Evolutionary conservation across 2,113 vertebrate genomes (phyloP), one percentile per base, ranked within the genome.

Genomic region (Perognathus longimembris): DNA sequence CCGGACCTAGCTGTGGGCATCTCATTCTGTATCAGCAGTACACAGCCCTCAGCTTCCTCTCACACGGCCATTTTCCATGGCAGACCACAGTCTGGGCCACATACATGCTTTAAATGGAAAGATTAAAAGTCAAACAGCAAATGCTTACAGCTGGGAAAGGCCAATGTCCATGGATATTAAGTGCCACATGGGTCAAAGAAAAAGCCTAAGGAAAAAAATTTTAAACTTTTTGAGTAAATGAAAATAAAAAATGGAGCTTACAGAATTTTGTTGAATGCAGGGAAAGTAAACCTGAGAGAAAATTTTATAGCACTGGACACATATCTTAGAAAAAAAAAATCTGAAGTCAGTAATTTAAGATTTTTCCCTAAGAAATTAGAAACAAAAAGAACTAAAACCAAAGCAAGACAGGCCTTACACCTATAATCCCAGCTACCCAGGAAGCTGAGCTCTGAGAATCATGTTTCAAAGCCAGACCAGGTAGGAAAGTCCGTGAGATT

Each of bases 361-460:
- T 73, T 83, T 34, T 7, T 34, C 30, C 82, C 74, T 64, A 63
- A 77, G 20, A 79, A 79, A 79, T 50, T n/a, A 73, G 71, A 57
- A 88, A 79, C 54, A 81, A 78, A 82, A 15, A 74, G 64, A 90
- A 59, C n/a, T 36, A 90, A 74, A 69, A 38, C 22, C 71, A 75
- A 79, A 78, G 10, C 0, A 67, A 92, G 3, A 1, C 61, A 34
- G 15, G 50, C 50, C 50, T 54, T 15, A 54, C 15, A 54, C 17
- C 50, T 54, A 18, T 54, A 54, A 54, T 54, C 50, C 50, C 50
- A 54, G 50, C 14, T 54, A 54, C 50, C 17, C 14, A 15, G 4
- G 50, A 54, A 54, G 50, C 50, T 54, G 50, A 54, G 50, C 14
- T 54, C 50, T 54, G 50, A 54, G 50, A 54, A 54, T 18, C 14